phyloP scores from a whole-genome alignment of 2,113 vertebrate genomes.

The Todiramphus saurophagus region DNA sequence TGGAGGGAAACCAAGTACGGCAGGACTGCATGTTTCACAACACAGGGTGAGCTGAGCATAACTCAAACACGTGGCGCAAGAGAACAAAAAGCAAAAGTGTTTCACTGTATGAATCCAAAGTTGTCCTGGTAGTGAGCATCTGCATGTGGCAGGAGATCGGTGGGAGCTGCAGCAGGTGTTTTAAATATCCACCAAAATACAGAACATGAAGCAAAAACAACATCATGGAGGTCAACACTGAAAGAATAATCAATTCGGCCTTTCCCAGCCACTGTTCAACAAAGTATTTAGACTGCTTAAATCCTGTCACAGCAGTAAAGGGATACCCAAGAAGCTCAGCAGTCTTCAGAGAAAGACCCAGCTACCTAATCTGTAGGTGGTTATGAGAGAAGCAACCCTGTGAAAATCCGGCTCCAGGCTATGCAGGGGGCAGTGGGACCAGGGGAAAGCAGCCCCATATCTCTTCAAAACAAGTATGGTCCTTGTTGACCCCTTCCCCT shows the following conservation, averaged over 20 bases:
- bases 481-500: not conserved
- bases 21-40: not conserved
- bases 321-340: not conserved
- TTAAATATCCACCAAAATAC: not conserved
- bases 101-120: not conserved
- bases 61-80: not conserved
- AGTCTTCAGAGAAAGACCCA: not conserved
- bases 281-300: not conserved
- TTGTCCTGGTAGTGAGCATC: not conserved
- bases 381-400: not conserved
- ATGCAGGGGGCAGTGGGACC: not conserved
- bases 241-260: not conserved
- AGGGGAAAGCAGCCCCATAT: not conserved
- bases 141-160: not conserved
- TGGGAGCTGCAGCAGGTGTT: not conserved
- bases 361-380: not conserved
- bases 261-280: not conserved
- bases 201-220: not conserved
- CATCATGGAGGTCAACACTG: not conserved
- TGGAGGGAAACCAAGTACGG: not conserved
- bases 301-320: not conserved
- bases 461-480: not conserved
- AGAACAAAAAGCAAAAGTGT: not conserved
- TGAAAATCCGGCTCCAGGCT: not conserved
- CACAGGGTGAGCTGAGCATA: fast-evolving